A percentile compares a stretch with the other conserved stretches of the same genome.
Evolutionary conservation across 2,113 vertebrate genomes (phyloP).

Genomic region (Capreolus pygargus): DNA sequence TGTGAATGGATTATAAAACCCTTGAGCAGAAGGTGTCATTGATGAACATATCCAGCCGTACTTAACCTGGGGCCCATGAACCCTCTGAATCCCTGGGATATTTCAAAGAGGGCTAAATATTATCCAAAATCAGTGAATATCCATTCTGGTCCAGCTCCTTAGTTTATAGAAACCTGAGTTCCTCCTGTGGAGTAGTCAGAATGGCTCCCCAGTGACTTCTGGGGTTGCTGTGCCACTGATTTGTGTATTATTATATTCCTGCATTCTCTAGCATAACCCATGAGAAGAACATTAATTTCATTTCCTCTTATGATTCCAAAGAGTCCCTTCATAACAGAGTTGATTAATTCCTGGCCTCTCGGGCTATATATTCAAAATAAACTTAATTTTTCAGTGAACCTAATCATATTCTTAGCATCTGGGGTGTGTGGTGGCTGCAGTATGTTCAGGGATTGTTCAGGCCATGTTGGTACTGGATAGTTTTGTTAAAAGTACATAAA

Average conservation of each 20-base stretch:
- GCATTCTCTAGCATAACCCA: background rate
- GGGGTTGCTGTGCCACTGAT: rapidly evolving
- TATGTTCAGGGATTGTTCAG: background rate
- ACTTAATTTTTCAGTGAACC: background rate
- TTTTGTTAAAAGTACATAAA: background rate
- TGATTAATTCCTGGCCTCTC: background rate
- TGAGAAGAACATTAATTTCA: background rate
- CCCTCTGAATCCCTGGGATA: background rate
- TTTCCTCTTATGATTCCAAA: background rate
- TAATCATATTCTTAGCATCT: background rate
- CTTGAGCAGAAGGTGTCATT: background rate
- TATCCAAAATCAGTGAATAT: rapidly evolving
- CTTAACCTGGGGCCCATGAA: too few species aligned
- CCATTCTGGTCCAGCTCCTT: background rate
- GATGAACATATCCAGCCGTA: background rate
- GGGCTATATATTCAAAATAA: background rate
- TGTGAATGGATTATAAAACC: background rate
- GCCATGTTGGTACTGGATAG: background rate
- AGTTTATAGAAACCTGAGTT: background rate
- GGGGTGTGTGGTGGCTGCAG: background rate
- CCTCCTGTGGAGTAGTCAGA: background rate
- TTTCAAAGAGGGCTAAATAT: background rate
- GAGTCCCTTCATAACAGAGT: background rate
- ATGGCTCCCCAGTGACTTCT: too few species aligned
- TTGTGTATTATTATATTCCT: background rate